Conservation (phyloP, 2,888 invertebrate genomes). For the Ecdyonurus torrentis region DNA sequence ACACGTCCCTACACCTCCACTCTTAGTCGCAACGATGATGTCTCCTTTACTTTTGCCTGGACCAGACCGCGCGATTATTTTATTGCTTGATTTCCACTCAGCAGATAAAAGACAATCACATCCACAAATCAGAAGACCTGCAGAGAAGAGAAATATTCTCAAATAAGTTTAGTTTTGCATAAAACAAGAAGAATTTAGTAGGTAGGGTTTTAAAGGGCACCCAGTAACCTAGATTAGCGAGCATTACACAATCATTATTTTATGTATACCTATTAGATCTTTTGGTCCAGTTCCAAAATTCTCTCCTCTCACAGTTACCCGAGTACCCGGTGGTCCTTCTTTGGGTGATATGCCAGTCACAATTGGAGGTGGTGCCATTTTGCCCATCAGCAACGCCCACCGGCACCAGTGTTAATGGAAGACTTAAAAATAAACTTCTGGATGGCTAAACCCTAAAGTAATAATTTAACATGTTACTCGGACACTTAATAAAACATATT, state of each 20-base stretch:
- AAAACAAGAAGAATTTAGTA: background rate
- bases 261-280: constrained; percentile 67
- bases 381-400: background rate
- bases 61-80: constrained; percentile 90
- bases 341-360: constrained; percentile 97
- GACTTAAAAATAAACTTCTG: too few relatives aligned
- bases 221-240: too few relatives aligned
- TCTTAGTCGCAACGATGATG: constrained; percentile 71
- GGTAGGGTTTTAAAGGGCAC: too few relatives aligned
- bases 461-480: too few relatives aligned
- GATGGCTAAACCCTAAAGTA: too few relatives aligned
- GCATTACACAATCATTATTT: too few relatives aligned
- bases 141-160: too few relatives aligned
- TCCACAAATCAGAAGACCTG: constrained; percentile 87
- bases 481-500: too few relatives aligned
- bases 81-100: constrained; percentile 96
- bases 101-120: constrained; percentile 88
- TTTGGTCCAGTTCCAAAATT: constrained; percentile 71
- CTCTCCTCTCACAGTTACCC: constrained; percentile 89
- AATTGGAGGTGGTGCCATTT: constrained; percentile 35
- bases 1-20: constrained; percentile 74
- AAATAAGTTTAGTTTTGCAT: background rate
- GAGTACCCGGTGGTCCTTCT: constrained; percentile 93
- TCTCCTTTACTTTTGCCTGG: constrained; percentile 83
- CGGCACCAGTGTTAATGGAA: background rate